phyloP scores from a whole-genome alignment of 2,113 vertebrate species.

The Laterallus jamaicensis region DNA sequence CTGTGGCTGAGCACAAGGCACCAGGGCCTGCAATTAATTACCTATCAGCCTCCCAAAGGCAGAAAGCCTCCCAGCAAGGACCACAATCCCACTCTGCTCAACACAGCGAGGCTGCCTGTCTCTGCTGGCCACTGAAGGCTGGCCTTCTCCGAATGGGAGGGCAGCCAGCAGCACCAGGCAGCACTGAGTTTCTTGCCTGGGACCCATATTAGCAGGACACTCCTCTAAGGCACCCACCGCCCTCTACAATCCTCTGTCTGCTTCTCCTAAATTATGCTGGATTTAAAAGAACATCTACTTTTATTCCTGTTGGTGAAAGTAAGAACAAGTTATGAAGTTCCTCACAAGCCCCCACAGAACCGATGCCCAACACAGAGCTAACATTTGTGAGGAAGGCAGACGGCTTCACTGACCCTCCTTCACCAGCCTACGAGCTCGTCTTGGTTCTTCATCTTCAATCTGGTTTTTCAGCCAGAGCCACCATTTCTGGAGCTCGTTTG shows the following conservation, averaged over 20 bases:
- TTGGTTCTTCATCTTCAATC: neutral
- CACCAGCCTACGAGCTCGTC: neutral
- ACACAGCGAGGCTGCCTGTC: neutral
- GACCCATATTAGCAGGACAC: neutral
- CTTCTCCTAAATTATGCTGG: neutral
- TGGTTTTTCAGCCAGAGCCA: neutral
- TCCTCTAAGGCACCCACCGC: neutral
- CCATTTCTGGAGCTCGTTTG: neutral
- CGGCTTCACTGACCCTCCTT: neutral
- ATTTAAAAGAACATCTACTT: neutral
- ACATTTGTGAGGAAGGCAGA: neutral
- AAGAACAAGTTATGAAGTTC: neutral
- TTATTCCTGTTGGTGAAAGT: neutral
- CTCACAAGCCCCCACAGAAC: neutral
- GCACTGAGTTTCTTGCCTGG: neutral
- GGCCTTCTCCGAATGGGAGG: fast-evolving
- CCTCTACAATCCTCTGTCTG: neutral
- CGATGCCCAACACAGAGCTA: fast-evolving
- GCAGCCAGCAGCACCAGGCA: neutral
- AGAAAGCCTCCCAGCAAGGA: neutral
- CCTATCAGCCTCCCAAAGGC: neutral
- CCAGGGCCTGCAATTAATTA: neutral
- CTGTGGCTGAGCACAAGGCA: neutral
- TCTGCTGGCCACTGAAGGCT: neutral
- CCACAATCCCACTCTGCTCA: fast-evolving